Evolutionary conservation across 2,888 invertebrate genomes (phyloP), one percentile per base, ranked within the genome.

Genomic region (Hirtodrosophila duncani): DNA sequence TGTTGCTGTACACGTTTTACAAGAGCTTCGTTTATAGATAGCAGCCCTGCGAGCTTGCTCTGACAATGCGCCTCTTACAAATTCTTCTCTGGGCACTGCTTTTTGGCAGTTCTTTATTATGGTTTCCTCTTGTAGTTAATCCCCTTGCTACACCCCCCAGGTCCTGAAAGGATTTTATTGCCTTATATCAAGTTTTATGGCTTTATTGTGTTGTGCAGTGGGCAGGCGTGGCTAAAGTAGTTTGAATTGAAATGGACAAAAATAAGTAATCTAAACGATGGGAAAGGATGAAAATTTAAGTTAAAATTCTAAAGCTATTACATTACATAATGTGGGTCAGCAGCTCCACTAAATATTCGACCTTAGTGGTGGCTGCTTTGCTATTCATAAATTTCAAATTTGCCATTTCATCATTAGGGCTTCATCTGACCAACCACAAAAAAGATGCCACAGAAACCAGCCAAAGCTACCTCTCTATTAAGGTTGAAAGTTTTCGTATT

Each of bases 101-200:
- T 71, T 71, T 75, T 75, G 70, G 70, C 75, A 70, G 71, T 67
- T 62, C 71, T 70, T 70, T 74, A 61, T 70, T 74, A 70, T 57
- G 75, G 67, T 57, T 69, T 72, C 72, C 16, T 23, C 21, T 17
- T 33, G n/a, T n/a, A n/a, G n/a, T n/a, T n/a, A n/a, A n/a, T 10
- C 29, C 29, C 17, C 16, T 16, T 16, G 2, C 30, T 7, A 3
- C 8, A 3, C 16, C 14, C 30, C 2, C 4, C 14, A 10, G 3
- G 4, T 29, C 2, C 29, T 13, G 13, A n/a, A 16, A 29, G 14
- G 10, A 42, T 50, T 44, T 71, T 70, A 65, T 71, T 65, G 71
- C 65, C 67, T 67, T 65, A 75, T n/a, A n/a, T 70, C 67, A 65
- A 62, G 52, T 71, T 71, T 71, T 65, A 71, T 71, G 65, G 75